A percentile compares a stretch with the other conserved stretches of the same genome.
These are phyloP conservation scores for Crax fasciolata DNA, from an alignment of 2,797 vertebrate species.

Conservation along the genomic window DNA sequence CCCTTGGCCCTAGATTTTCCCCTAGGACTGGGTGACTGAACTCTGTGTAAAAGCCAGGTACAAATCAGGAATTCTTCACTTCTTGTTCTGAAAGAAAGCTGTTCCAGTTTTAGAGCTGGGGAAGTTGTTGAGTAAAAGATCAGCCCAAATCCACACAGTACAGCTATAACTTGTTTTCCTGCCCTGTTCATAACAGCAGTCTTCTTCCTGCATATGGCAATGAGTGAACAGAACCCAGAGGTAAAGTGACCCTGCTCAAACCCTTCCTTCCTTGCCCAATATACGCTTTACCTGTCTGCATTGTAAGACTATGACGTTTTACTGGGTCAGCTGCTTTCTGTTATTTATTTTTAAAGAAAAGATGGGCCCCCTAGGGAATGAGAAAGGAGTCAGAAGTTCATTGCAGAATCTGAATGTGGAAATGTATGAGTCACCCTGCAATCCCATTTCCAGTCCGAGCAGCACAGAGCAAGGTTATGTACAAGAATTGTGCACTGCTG, in stretches of 20 bases:
- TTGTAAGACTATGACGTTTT: background rate
- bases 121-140: background rate
- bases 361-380: background rate
- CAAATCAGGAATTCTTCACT: background rate
- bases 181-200: background rate
- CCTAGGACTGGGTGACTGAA: background rate
- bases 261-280: background rate
- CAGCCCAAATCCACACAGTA: background rate
- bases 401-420: slow-evolving; percentile 21
- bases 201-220: background rate
- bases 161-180: background rate
- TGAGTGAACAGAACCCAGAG: background rate
- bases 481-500: background rate
- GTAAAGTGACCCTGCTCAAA: background rate
- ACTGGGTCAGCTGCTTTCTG: background rate
- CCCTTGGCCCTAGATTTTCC: background rate
- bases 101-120: background rate
- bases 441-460: background rate
- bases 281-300: background rate
- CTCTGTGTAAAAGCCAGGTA: background rate
- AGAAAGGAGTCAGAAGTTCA: background rate
- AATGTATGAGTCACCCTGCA: slow-evolving; percentile 9
- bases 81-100: background rate
- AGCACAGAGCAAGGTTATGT: background rate
- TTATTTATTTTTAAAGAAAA: background rate